Evolutionary conservation across 1,140 invertebrate species (phyloP).

Genomic region (Magallana gigas): DNA sequence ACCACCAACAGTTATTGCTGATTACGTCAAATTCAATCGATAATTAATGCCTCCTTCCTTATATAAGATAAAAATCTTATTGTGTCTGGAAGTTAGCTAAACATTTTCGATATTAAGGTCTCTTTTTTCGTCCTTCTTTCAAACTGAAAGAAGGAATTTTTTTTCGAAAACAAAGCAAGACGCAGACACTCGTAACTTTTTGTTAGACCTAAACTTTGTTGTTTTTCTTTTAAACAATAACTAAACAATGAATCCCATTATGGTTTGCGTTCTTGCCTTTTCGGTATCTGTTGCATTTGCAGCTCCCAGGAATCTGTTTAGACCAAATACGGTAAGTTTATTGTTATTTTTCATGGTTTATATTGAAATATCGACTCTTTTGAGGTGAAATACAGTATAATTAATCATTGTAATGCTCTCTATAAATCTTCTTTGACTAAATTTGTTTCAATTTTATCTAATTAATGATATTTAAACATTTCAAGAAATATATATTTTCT

Average conservation of each 20-base stretch:
- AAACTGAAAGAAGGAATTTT: constrained; percentile 4
- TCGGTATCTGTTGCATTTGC: not conserved
- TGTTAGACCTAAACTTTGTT: not conserved
- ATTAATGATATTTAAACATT: too few relatives aligned
- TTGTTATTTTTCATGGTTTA: too few relatives aligned
- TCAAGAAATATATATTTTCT: too few relatives aligned
- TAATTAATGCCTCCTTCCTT: too few relatives aligned
- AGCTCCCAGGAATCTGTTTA: not conserved
- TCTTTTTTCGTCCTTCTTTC: constrained; percentile 26
- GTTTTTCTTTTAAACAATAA: not conserved
- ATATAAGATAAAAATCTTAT: too few relatives aligned
- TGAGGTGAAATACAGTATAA: too few relatives aligned
- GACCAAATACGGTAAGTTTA: constrained; percentile 17
- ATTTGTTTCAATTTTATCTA: too few relatives aligned
- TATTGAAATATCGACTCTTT: too few relatives aligned
- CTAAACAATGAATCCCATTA: not conserved
- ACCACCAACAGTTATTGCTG: not conserved
- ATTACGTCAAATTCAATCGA: too few relatives aligned
- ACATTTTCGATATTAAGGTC: not conserved
- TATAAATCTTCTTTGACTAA: too few relatives aligned
- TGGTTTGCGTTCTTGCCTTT: constrained; percentile 20
- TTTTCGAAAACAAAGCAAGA: constrained; percentile 15
- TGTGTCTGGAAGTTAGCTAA: not conserved
- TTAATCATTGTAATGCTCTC: too few relatives aligned
- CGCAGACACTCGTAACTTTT: not conserved